Percentiles rank a stretch among this genome's conserved stretches.
Evolutionary conservation across 2,797 vertebrate species (phyloP).

Genomic region (Hybognathus amarus): DNA sequence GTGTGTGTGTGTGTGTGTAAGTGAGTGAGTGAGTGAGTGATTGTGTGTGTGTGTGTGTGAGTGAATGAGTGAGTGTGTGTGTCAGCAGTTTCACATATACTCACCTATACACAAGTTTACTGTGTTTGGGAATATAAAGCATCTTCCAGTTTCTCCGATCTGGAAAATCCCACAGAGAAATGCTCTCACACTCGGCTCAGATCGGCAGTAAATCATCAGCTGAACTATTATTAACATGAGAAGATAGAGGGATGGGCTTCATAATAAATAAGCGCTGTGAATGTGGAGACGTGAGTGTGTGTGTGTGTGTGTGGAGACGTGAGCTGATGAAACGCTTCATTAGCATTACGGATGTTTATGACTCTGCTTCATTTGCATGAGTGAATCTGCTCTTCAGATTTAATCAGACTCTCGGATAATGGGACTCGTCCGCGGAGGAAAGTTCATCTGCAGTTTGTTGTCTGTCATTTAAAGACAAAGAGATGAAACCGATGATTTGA

Average conservation of each 20-base stretch:
- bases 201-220: not conserved
- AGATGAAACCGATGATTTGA: not conserved
- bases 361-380: slow-evolving; percentile 49
- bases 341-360: slow-evolving; percentile 69
- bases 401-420: slow-evolving; percentile 3
- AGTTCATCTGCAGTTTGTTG: not conserved
- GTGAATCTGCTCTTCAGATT: slow-evolving; percentile 19
- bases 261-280: slow-evolving; percentile 71
- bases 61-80: fast-evolving
- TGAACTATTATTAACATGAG: slow-evolving; percentile 47
- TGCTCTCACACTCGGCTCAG: not conserved
- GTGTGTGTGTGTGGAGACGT: slow-evolving; percentile 44
- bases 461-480: not conserved
- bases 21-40: not conserved
- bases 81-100: not conserved
- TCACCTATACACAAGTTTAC: too few relatives aligned
- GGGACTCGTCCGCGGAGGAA: not conserved
- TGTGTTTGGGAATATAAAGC: not conserved
- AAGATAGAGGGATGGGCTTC: slow-evolving; percentile 63
- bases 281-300: slow-evolving; percentile 44
- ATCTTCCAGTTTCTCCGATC: not conserved
- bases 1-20: not conserved
- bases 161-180: not conserved
- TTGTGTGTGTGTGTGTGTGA: not conserved
- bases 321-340: slow-evolving; percentile 71